Conservation (phyloP, 2,797 vertebrate species). For the Melanitta fusca region DNA sequence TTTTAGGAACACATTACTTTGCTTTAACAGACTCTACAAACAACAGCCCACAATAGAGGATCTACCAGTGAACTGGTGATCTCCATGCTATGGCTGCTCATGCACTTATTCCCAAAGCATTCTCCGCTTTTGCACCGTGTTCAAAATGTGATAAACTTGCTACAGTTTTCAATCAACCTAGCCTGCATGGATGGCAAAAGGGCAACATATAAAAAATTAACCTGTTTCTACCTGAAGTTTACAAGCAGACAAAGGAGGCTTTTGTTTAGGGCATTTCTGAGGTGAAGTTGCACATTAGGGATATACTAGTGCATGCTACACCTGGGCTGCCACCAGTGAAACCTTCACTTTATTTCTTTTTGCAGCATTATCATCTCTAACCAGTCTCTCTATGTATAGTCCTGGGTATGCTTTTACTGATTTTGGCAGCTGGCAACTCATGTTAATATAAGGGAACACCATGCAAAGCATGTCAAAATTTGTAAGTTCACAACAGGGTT, state of each 20-base stretch:
- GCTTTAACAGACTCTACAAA: not conserved
- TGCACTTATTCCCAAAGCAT: not conserved
- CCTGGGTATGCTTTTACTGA: not conserved
- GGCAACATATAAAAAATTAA: not conserved
- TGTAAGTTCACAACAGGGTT: not conserved
- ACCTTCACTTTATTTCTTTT: not conserved
- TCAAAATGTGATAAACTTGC: not conserved
- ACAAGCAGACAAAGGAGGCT: not conserved
- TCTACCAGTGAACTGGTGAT: not conserved
- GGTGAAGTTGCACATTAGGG: not conserved
- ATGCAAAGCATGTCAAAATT: not conserved
- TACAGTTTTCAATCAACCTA: not conserved
- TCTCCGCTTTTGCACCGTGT: not conserved
- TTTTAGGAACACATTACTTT: not conserved
- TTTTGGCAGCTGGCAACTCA: not conserved
- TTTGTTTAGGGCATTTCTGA: not conserved
- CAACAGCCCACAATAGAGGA: not conserved
- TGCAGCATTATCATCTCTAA: not conserved
- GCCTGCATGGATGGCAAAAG: not conserved
- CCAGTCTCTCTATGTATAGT: not conserved
- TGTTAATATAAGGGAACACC: not conserved
- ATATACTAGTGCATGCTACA: not conserved
- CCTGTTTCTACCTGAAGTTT: not conserved
- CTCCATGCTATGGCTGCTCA: fast-evolving
- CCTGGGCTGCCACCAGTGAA: not conserved